Conservation (phyloP, 2,113 vertebrate species). For the Lophotis ruficrista region DNA sequence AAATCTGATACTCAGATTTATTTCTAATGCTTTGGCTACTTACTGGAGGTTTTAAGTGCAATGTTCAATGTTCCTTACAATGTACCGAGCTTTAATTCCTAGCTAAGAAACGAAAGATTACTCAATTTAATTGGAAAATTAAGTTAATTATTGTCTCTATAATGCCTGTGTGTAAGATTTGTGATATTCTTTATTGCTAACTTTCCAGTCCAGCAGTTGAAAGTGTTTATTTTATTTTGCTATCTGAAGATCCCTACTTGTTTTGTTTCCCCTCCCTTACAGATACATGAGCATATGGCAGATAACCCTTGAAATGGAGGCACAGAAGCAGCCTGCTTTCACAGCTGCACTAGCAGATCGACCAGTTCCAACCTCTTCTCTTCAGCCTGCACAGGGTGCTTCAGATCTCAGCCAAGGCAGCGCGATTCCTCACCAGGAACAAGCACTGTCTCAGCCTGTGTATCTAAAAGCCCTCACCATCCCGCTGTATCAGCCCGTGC, state of each 20-base stretch:
- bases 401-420: conserved; percentile 20
- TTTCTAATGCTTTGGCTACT: background rate
- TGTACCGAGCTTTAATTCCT: background rate
- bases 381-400: background rate
- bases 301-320: conserved; percentile 66
- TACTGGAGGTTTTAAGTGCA: background rate
- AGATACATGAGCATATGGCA: conserved; percentile 14
- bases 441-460: conserved; percentile 75
- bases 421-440: conserved; percentile 28
- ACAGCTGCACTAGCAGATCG: background rate
- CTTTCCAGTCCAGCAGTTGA: background rate
- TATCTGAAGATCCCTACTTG: background rate
- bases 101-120: background rate
- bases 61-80: background rate
- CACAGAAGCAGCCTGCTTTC: background rate
- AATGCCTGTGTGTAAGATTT: background rate
- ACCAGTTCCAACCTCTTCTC: background rate
- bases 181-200: background rate
- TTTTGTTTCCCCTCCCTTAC: background rate
- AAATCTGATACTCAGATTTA: background rate
- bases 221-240: background rate
- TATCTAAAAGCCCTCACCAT: conserved; percentile 85
- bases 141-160: background rate
- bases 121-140: background rate
- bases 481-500: conserved; percentile 73